phyloP scores from a whole-genome alignment of 2,888 invertebrate genomes.

The Cheilosia vulpina region DNA sequence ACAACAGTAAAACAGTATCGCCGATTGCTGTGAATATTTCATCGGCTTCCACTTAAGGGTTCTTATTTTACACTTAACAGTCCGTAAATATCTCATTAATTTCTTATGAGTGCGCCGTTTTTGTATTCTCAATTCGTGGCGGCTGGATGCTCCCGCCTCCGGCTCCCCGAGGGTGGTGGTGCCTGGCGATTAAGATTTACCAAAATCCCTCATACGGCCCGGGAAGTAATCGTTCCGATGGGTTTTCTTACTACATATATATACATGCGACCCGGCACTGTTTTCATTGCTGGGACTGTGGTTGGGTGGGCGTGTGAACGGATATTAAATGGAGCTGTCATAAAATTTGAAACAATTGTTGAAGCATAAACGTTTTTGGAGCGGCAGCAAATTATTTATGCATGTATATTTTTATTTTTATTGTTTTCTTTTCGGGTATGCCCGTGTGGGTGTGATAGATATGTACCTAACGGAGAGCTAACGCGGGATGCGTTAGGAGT shows the following conservation, averaged over 20 bases:
- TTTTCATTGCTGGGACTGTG: conserved; percentile 20
- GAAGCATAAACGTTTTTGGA: conserved; percentile 48
- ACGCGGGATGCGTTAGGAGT: not conserved
- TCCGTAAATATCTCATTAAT: conserved; percentile 73
- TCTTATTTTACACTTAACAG: conserved; percentile 70
- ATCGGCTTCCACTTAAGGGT: conserved; percentile 67
- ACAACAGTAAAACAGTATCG: conserved; percentile 7
- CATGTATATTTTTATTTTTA: conserved; percentile 58
- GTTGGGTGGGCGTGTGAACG: conserved; percentile 30
- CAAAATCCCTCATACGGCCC: conserved; percentile 38
- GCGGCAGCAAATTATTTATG: conserved; percentile 49
- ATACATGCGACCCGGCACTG: too few species aligned
- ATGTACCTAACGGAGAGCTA: not conserved
- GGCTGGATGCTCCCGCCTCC: not conserved
- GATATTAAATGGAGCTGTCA: conserved; percentile 59
- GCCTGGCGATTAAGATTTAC: conserved; percentile 30
- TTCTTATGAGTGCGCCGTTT: conserved; percentile 54
- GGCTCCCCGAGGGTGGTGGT: not conserved
- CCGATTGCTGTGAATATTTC: conserved; percentile 65
- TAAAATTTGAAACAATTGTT: conserved; percentile 67
- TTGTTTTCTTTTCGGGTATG: conserved; percentile 20
- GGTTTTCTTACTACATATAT: not conserved
- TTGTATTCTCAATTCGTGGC: conserved; percentile 37
- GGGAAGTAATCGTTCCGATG: not conserved
- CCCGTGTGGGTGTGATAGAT: conserved; percentile 19